These are phyloP conservation scores for Furcula furcula DNA, from an alignment of 2,888 invertebrate species.

Conservation along the genomic window DNA sequence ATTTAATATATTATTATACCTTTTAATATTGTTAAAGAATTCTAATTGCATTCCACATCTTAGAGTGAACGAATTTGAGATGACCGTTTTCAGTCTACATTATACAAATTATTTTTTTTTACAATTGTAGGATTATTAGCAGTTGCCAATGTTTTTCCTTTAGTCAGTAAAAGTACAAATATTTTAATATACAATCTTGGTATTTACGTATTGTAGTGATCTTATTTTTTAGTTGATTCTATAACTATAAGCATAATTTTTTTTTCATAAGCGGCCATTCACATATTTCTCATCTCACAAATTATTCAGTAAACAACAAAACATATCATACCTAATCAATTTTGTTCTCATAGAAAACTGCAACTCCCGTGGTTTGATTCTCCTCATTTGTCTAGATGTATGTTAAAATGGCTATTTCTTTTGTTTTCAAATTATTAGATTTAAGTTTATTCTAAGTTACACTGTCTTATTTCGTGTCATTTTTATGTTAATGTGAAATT, in stretches of 20 bases:
- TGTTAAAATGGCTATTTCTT: slow-evolving; percentile 68
- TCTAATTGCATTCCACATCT: slow-evolving; percentile 83
- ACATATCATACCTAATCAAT: slow-evolving; percentile 77
- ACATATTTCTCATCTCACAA: slow-evolving; percentile 65
- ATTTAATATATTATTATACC: slow-evolving; percentile 84
- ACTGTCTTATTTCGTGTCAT: slow-evolving; percentile 68
- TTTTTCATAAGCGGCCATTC: slow-evolving; percentile 74
- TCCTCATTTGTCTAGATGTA: slow-evolving; percentile 49
- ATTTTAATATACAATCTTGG: slow-evolving; percentile 85
- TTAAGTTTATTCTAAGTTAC: slow-evolving; percentile 69
- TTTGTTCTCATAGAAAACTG: slow-evolving; percentile 56
- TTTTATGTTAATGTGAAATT: slow-evolving; percentile 70
- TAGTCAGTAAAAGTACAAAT: slow-evolving; percentile 93
- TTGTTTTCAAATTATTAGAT: slow-evolving; percentile 69
- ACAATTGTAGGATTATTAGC: slow-evolving; percentile 80
- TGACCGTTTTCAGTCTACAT: slow-evolving; percentile 81
- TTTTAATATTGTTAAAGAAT: slow-evolving; percentile 83
- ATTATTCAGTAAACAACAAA: slow-evolving; percentile 76
- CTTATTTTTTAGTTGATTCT: slow-evolving; percentile 77
- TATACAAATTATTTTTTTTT: slow-evolving; percentile 80
- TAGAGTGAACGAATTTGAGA: slow-evolving; percentile 82
- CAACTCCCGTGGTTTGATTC: slow-evolving; percentile 58
- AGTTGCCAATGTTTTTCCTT: slow-evolving; percentile 84
- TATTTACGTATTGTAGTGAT: slow-evolving; percentile 82
- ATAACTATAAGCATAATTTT: slow-evolving; percentile 80